Conservation (phyloP, 1,140 invertebrate species). For the Caenorhabditis briggsae region DNA sequence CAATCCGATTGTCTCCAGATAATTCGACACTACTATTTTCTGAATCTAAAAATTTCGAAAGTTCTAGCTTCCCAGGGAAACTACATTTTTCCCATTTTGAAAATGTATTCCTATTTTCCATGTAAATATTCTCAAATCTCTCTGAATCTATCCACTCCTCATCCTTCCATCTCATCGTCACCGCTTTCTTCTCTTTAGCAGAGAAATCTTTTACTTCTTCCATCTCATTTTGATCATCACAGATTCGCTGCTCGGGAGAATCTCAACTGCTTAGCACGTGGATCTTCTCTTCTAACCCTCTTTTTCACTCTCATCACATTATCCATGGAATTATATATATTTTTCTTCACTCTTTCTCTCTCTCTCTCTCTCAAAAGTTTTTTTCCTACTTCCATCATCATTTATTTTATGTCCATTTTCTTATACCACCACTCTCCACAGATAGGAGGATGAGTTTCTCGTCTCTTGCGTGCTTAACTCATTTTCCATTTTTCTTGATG, state of each 20-base stretch:
- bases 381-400: not conserved
- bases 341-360: not conserved
- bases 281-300: slow-evolving; percentile 27
- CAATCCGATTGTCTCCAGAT: not conserved
- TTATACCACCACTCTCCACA: not conserved
- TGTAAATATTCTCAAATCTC: slow-evolving; percentile 8
- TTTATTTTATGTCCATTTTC: not conserved
- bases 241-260: slow-evolving; percentile 5
- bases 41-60: not conserved
- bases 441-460: slow-evolving; percentile 18
- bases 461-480: not conserved
- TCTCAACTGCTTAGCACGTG: slow-evolving; percentile 36
- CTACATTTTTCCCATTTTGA: not conserved
- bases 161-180: not conserved
- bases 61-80: not conserved
- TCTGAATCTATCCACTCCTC: not conserved
- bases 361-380: not conserved
- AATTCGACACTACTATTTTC: not conserved
- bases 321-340: slow-evolving; percentile 49
- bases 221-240: slow-evolving; percentile 17
- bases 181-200: not conserved
- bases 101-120: slow-evolving; percentile 28
- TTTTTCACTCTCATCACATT: slow-evolving; percentile 43
- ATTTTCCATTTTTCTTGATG: not conserved
- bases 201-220: no score